Conservation (phyloP, 2,113 vertebrate genomes). For the Sterrhoptilus dennistouni region DNA sequence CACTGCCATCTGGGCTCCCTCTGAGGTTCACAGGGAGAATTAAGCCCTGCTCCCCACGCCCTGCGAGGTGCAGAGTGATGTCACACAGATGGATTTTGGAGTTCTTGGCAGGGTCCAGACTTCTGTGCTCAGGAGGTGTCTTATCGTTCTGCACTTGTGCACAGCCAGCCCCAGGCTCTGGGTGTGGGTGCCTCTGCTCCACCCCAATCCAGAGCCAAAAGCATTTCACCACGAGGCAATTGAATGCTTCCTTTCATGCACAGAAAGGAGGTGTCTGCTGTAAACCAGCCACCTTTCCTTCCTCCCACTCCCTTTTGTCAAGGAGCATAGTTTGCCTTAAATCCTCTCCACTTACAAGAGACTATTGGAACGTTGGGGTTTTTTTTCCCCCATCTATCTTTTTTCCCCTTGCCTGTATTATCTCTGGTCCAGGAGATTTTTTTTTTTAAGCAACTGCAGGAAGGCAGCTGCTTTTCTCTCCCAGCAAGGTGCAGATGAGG, state of each 20-base stretch:
- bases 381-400: not conserved
- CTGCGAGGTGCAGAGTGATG: not conserved
- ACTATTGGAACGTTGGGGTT: not conserved
- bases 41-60: not conserved
- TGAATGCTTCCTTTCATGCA: constrained; percentile 31
- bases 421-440: not conserved
- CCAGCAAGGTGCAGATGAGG: not conserved
- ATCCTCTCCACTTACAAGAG: not conserved
- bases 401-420: not conserved
- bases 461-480: not conserved
- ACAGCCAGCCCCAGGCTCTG: constrained; percentile 27
- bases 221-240: constrained; percentile 54
- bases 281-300: not conserved
- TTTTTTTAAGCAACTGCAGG: not conserved
- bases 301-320: not conserved
- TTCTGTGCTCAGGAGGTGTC: not conserved
- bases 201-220: constrained; percentile 24
- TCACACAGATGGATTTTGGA: not conserved
- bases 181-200: constrained; percentile 24
- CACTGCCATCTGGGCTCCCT: not conserved
- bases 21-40: not conserved
- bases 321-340: not conserved
- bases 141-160: not conserved
- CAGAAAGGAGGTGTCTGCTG: constrained; percentile 9
- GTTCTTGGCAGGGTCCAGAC: not conserved